Evolutionary conservation across 2,888 invertebrate species (phyloP).

Genomic region (Cistogaster globosa): DNA sequence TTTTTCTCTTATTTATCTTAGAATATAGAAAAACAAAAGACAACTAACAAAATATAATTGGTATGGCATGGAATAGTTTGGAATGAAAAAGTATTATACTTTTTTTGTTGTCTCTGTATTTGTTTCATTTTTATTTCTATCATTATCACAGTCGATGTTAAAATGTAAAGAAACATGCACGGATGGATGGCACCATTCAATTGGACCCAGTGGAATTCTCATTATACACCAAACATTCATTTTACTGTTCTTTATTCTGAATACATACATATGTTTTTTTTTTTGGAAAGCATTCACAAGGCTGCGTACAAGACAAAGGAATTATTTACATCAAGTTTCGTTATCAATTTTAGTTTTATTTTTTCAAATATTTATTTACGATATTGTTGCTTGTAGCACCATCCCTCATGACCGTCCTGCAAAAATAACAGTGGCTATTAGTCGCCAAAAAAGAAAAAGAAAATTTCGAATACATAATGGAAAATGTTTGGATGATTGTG

Average conservation of each 20-base stretch:
- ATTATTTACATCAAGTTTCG: conserved; percentile 32
- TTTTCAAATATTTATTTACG: conserved; percentile 44
- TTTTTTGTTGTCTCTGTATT: neutral
- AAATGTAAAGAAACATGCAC: conserved; percentile 17
- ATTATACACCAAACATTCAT: conserved; percentile 39
- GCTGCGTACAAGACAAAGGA: conserved; percentile 1
- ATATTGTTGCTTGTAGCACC: conserved; percentile 25
- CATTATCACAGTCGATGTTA: conserved; percentile 35
- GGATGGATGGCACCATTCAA: conserved; percentile 39
- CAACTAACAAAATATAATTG: conserved; percentile 31
- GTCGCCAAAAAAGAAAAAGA: conserved; percentile 21
- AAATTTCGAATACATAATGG: neutral
- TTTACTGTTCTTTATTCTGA: conserved; percentile 23
- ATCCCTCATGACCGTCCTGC: conserved; percentile 47
- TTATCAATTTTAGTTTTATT: conserved; percentile 19
- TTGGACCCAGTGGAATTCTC: conserved; percentile 67
- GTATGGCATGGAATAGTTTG: conserved; percentile 14
- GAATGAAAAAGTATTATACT: conserved; percentile 18
- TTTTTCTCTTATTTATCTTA: conserved; percentile 24
- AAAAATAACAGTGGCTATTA: conserved; percentile 50
- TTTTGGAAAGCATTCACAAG: neutral
- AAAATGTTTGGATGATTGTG: conserved; percentile 24
- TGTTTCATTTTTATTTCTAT: conserved; percentile 37
- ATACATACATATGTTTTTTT: neutral
- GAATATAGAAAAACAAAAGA: conserved; percentile 35